Base-by-base conservation (phyloP, 2,888 invertebrate species). In the Iphiclides podalirius region DNA sequence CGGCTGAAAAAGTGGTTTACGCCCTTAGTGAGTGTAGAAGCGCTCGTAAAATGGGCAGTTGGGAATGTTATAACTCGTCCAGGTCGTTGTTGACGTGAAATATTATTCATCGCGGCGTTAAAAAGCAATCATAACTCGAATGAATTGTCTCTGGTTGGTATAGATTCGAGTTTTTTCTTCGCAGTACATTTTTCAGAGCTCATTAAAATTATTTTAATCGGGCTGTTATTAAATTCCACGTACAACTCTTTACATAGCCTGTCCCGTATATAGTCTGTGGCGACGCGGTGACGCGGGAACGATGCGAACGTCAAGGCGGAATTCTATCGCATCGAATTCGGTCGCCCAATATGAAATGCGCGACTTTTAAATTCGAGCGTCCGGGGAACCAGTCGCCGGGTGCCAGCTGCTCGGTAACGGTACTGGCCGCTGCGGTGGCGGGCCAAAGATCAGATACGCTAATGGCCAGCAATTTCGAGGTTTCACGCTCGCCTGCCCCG, bases 391-490 rank as follows among this genome's bases (percentile, higher is more conserved):
- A 43, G 49, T 49, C 43, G 28, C 4, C n/a, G 49, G 38, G 16
- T 16, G 28, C 9, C 43, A 35, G 49, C 49, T 28, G 44, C 34
- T n/a, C 6, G 20, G 23, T 44, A 49, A 49, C 49, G 49, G 49
- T 38, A 49, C 39, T 13, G 33, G n/a, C n/a, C n/a, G n/a, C n/a
- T n/a, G n/a, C n/a, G n/a, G n/a, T n/a, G n/a, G 39, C 38, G 34
- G 33, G 44, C 34, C 43, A 44, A 38, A 49, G 49, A 49, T 49
- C 49, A 49, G 49, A 49, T 49, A 49, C 43, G 49, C 44, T 49
- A 49, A 49, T 49, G 49, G 44, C 44, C 34, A 42, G 31, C 49
- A 49, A 49, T 49, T 49, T 49, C 31, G 49, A 34, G 39, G 39
- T 38, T 49, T 49, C 49, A 49, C 49, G 49, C 49, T 44, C 26